phyloP scores from a whole-genome alignment of 2,797 vertebrate genomes.

The Glossophaga mutica region DNA sequence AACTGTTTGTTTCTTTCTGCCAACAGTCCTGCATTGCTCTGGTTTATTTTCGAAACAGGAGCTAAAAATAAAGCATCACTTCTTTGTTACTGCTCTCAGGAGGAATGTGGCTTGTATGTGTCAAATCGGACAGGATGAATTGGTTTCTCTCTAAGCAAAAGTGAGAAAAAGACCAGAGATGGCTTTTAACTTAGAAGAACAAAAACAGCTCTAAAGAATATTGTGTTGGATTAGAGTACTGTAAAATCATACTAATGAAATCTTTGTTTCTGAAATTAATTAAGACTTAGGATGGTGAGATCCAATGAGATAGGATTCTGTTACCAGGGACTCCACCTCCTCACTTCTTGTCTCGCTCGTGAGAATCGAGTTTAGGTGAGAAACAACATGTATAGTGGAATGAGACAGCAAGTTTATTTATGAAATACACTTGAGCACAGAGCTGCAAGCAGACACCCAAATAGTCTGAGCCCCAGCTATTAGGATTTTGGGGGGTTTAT shows the following conservation, averaged over 20 bases:
- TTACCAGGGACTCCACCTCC: background rate
- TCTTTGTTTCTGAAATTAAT: background rate
- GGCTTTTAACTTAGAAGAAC: slow-evolving; percentile 41
- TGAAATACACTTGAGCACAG: background rate
- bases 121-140: background rate
- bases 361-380: background rate
- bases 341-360: background rate
- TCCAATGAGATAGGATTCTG: background rate
- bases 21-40: background rate
- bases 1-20: background rate
- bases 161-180: background rate
- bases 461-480: background rate
- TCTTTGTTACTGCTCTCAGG: slow-evolving; percentile 51
- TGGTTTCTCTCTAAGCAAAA: slow-evolving; percentile 3
- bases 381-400: background rate
- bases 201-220: background rate
- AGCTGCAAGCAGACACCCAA: background rate
- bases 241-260: background rate
- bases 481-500: background rate
- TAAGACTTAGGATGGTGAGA: background rate
- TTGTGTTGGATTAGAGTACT: background rate
- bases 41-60: slow-evolving; percentile 26
- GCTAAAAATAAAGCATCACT: slow-evolving; percentile 38
- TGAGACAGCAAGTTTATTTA: background rate
- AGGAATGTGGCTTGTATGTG: slow-evolving; percentile 43